Evolutionary conservation across 1,140 invertebrate species (phyloP), one percentile per base, ranked within the genome.

Genomic region (Drosophila willistoni): DNA sequence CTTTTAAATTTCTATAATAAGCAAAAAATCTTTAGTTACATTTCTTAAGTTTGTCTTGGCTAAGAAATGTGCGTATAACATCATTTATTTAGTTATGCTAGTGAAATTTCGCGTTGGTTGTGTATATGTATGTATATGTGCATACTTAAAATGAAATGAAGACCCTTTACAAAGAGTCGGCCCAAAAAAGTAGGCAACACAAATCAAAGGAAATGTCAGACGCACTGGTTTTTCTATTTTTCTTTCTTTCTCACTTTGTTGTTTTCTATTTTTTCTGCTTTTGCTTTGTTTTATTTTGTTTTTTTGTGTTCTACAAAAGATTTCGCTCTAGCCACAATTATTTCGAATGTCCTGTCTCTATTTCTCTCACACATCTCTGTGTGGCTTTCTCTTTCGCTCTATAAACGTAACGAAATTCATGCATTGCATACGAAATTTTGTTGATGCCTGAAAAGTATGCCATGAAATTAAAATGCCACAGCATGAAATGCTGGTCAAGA

Each of bases 401-500:
- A 63, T 64, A 59, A 63, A 68, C 71, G 65, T 71, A 69, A 59
- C 73, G 66, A 44, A 80, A 72, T 78, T 63, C 77, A 77, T 79
- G 79, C 67, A 59, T 51, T 70, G 79, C 79, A 81, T 81, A 73
- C 79, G 76, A 77, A 81, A 79, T 79, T 64, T 70, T 81, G 73
- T 73, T 76, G 66, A 59, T 60, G 66, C 42, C 63, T 70, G 73
- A 42, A 79, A 79, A 81, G 73, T 79, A 71, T 79, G 79, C 73
- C 73, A 79, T 69, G 73, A 77, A 79, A 81, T 79, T 79, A 81
- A 79, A 81, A 77, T 81, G 79, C 79, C 79, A 70, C 73, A 76
- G 75, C 77, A 81, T 81, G 77, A 81, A 81, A 79, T 79, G 70
- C 79, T 81, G 79, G 79, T 81, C 79, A 81, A 79, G 77, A 79